Conservation (phyloP, 2,113 vertebrate species). For the Clarias batrachus region DNA sequence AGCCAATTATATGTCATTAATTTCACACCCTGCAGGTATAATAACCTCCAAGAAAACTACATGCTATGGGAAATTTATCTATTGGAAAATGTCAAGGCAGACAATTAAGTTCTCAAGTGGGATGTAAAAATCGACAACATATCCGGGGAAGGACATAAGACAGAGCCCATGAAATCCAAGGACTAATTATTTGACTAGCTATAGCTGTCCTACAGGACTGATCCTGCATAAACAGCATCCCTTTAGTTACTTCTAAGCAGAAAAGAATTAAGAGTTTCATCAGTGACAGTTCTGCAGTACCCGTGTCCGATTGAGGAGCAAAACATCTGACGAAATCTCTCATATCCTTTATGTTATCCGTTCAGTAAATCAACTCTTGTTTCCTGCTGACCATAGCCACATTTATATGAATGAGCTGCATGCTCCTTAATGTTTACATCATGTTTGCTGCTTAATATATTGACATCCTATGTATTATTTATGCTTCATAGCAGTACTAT, state of each 20-base stretch:
- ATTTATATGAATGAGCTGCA: conserved; percentile 82
- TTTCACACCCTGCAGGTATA: conserved; percentile 73
- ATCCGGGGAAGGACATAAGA: conserved; percentile 54
- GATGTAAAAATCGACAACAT: conserved; percentile 62
- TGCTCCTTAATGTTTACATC: conserved; percentile 67
- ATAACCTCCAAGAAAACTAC: conserved; percentile 66
- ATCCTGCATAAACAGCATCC: conserved; percentile 18
- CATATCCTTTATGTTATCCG: conserved; percentile 75
- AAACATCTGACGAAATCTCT: conserved; percentile 48
- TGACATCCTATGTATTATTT: conserved; percentile 87
- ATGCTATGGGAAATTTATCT: conserved; percentile 70
- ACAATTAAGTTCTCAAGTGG: conserved; percentile 68
- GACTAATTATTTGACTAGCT: conserved; percentile 31
- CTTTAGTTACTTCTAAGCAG: not conserved
- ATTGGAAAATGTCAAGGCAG: conserved; percentile 69
- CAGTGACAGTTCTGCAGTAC: not conserved
- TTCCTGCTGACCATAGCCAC: conserved; percentile 84
- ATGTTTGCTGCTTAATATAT: conserved; percentile 88
- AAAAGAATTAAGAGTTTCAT: not conserved
- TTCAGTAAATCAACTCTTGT: conserved; percentile 79
- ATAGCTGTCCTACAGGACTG: conserved; percentile 33
- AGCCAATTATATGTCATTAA: conserved; percentile 73
- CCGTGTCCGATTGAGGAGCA: conserved; percentile 9
- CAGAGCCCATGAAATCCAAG: conserved; percentile 48
- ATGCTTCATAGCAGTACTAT: conserved; percentile 79